Base-by-base conservation (phyloP, 2,888 invertebrate genomes). In the Diarsia rubi region DNA sequence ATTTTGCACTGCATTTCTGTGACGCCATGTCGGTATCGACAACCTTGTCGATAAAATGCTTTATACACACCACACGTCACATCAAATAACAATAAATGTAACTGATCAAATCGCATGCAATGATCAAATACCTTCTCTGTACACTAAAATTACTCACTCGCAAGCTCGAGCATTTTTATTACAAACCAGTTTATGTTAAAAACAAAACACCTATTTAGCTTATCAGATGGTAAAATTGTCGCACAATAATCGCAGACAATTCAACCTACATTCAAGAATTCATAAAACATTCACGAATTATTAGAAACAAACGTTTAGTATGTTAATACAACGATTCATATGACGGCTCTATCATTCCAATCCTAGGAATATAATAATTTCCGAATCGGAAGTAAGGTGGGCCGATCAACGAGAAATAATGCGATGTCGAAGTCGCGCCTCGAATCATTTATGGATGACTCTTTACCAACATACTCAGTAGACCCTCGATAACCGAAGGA, bases 371-470 rank as follows among this genome's bases (percentile, higher is more conserved):
- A 95, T 93, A 92, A 95, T 94, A 95, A 91, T 96, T 96, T 96
- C 96, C 96, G 96, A 96, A 96, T 96, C 96, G 96, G 96, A 96
- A 96, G 96, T 96, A 95, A 94, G 95, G 93, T 94, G 92, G 92
- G 89, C 91, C 93, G 94, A 94, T 94, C 94, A 92, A 92, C 94
- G 92, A 95, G 94, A 94, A 94, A 94, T 96, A 95, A 96, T 95
- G 94, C 92, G 91, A 93, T 94, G 95, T 96, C 92, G 92, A 90
- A 91, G 95, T 93, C 95, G 94, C 95, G 95, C 91, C 93, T 93
- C 93, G 96, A 92, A 95, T 96, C 94, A 89, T 93, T 95, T 96
- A 96, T 95, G 92, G 93, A 91, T 85, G 89, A 89, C 92, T 89
- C 89, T 89, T 76, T 86, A 94, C 94, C 88, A 91, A 76, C 67